These are phyloP conservation scores for Noturus placidus DNA, from an alignment of 2,113 vertebrate species.

Conservation along the genomic window DNA sequence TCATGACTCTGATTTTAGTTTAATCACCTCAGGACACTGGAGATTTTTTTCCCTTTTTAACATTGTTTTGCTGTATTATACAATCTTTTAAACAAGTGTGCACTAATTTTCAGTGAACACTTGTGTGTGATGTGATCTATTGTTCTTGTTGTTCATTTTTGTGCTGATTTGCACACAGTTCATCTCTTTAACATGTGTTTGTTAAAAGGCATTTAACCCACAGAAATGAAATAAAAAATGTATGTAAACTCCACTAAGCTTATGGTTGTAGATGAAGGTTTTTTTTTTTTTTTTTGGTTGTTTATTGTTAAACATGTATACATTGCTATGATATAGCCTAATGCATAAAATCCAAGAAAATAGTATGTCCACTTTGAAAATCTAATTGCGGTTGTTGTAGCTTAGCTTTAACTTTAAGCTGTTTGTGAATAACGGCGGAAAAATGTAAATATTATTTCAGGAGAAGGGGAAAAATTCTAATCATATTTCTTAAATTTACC, in stretches of 20 bases:
- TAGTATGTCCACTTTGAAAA: not conserved
- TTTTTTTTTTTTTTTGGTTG: too few relatives aligned
- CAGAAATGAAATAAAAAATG: conserved; percentile 21
- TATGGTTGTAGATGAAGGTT: not conserved
- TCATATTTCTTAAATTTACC: not conserved
- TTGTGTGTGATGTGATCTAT: not conserved
- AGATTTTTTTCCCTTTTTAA: conserved; percentile 24
- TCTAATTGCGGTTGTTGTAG: not conserved
- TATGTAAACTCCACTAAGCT: not conserved
- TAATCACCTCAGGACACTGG: conserved; percentile 20
- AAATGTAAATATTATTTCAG: not conserved
- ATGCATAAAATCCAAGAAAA: not conserved
- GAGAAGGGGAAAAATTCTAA: not conserved
- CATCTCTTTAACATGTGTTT: conserved; percentile 3
- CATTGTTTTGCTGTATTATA: conserved; percentile 27
- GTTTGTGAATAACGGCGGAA: not conserved
- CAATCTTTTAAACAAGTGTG: conserved; percentile 27
- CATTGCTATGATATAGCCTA: not conserved
- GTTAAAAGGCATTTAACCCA: conserved; percentile 29
- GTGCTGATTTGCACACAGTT: not conserved
- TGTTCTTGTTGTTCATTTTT: conserved; percentile 9
- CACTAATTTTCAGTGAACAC: conserved; percentile 20
- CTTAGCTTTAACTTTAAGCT: not conserved
- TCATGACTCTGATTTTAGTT: conserved; percentile 19
- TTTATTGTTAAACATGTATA: not conserved